phyloP scores from a whole-genome alignment of 2,797 vertebrate species.

The Holocentrus rufus region DNA sequence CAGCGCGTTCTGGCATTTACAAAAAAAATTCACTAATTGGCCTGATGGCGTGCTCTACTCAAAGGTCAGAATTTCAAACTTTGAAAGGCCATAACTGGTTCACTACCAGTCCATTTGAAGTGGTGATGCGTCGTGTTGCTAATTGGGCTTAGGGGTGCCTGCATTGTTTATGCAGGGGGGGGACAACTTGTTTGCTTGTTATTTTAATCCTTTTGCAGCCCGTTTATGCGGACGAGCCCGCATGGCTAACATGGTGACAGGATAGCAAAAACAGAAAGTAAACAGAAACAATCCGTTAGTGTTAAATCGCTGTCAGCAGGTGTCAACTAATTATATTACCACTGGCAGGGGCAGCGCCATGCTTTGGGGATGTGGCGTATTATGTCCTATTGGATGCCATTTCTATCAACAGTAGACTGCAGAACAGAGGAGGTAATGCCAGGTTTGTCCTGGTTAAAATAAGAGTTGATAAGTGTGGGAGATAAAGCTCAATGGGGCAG shows the following conservation, averaged over 20 bases:
- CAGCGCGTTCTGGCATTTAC: neutral
- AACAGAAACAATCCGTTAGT: neutral
- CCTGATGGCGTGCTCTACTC: neutral
- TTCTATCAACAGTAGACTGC: conserved; percentile 12
- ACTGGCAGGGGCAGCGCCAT: neutral
- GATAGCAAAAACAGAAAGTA: neutral
- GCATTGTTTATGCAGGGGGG: too few species aligned
- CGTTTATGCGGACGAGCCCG: too few species aligned
- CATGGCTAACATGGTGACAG: too few species aligned
- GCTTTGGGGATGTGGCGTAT: conserved; percentile 6
- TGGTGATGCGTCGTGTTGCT: too few species aligned
- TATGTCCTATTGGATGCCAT: conserved; percentile 7
- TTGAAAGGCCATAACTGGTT: neutral
- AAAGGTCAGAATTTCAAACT: neutral
- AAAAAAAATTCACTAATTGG: conserved; percentile 12
- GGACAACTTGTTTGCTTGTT: too few species aligned
- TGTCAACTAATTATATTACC: conserved; percentile 6
- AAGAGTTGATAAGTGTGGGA: conserved; percentile 36
- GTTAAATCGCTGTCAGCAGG: conserved; percentile 8
- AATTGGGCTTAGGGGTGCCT: too few species aligned
- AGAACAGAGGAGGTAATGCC: conserved; percentile 10
- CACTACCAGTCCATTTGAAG: neutral
- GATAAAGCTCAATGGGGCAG: conserved; percentile 56
- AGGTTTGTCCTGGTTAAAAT: conserved; percentile 28
- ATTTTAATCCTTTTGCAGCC: too few species aligned